phyloP scores from a whole-genome alignment of 2,113 vertebrate species.

The Channa argus region DNA sequence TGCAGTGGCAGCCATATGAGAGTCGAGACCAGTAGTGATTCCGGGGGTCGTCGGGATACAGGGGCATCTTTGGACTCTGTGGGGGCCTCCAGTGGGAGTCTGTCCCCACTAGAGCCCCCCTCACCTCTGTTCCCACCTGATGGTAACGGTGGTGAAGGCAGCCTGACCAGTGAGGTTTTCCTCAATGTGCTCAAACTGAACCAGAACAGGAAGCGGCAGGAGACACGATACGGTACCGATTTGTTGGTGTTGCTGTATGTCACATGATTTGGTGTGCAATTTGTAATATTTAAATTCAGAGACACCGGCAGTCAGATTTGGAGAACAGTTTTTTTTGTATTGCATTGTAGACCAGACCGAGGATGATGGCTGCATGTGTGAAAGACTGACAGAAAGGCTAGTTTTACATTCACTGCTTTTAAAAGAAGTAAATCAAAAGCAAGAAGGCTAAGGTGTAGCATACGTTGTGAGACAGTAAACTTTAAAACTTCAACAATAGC shows the following conservation, averaged over 20 bases:
- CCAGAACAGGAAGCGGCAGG: slow-evolving; percentile 73
- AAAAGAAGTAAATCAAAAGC: no score
- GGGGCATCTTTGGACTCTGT: slow-evolving; percentile 77
- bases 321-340: no score
- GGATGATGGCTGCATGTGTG: no score
- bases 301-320: background rate
- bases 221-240: slow-evolving; percentile 55
- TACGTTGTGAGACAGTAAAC: no score
- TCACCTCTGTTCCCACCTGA: slow-evolving; percentile 73
- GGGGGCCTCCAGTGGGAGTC: slow-evolving; percentile 77
- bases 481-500: no score
- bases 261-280: no score
- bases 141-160: slow-evolving; percentile 47
- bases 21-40: slow-evolving; percentile 37
- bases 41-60: slow-evolving; percentile 71
- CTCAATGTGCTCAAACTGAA: slow-evolving; percentile 80
- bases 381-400: no score
- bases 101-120: slow-evolving; percentile 74
- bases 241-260: background rate
- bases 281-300: background rate
- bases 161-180: slow-evolving; percentile 82
- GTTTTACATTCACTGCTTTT: no score
- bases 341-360: no score
- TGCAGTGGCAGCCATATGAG: slow-evolving; percentile 66
- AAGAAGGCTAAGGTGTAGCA: no score